phyloP scores from a whole-genome alignment of 2,888 invertebrate species.

The Heliconius sara region DNA sequence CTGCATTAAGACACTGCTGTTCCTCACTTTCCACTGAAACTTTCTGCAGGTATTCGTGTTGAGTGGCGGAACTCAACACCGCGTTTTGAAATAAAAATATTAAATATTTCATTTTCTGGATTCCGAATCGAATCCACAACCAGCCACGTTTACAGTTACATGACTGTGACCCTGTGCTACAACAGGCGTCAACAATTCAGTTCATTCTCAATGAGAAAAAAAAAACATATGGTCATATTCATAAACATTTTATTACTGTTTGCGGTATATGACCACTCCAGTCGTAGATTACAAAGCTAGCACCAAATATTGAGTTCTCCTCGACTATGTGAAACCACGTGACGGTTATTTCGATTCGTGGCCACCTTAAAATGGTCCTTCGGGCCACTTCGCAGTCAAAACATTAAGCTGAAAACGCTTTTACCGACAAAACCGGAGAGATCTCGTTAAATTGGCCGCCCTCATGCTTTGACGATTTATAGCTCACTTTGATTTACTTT shows the following conservation, averaged over 20 bases:
- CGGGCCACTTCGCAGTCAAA: slow-evolving; percentile 43
- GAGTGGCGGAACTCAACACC: neutral
- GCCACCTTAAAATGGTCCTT: slow-evolving; percentile 42
- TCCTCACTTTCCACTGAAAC: too few species aligned
- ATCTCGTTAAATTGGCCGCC: slow-evolving; percentile 45
- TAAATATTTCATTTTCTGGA: too few species aligned
- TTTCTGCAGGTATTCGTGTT: neutral
- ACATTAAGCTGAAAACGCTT: slow-evolving; percentile 36
- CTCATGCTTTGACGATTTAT: slow-evolving; percentile 56
- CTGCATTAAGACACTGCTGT: neutral
- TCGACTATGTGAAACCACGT: slow-evolving; percentile 44
- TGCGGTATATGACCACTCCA: slow-evolving; percentile 33
- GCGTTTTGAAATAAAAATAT: neutral
- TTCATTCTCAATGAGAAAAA: neutral
- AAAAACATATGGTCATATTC: neutral
- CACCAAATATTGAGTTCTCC: slow-evolving; percentile 43
- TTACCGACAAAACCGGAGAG: slow-evolving; percentile 39
- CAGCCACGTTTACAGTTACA: neutral
- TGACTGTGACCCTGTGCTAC: too few species aligned
- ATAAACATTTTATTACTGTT: slow-evolving; percentile 7
- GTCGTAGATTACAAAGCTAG: slow-evolving; percentile 36
- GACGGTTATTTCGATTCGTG: slow-evolving; percentile 41
- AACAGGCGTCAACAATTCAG: too few species aligned
- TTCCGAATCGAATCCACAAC: neutral
- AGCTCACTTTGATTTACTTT: slow-evolving; percentile 53